Evolutionary conservation across 92 coral and sea anemone species (phyloP), one percentile per base, ranked within the genome.

Genomic region (Zoanthus sansibaricus): DNA sequence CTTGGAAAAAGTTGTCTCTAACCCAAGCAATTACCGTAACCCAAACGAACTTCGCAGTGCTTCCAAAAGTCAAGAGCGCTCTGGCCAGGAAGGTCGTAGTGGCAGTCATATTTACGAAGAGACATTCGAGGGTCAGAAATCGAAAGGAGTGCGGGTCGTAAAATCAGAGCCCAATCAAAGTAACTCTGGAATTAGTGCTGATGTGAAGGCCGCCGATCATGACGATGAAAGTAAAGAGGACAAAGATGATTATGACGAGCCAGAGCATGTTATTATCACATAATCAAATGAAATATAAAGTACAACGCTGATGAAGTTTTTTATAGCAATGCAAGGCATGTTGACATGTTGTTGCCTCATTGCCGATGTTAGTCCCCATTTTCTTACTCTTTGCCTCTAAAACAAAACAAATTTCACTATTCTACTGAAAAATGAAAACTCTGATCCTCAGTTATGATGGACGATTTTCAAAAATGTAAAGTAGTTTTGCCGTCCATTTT

Each of bases 21-120:
- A 51, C 16, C 25, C 30, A 51, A 15, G 82, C 21, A 12, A 25
- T 11, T 31, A 76, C 12, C 17, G 16, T 11, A 4, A 11, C 32
- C 82, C 47, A 46, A 6, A 16, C 17, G 42, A 5, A 37, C 17
- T 44, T 13, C 6, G 42, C 68, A 16, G 0, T 33, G 31, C 47
- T 48, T 4, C 61, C 16, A 75, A 48, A 46, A 16, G 42, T 18
- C 61, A 42, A 48, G 78, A 21, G 16, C 37, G 47, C 47, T 17
- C 47, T 33, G 21, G 25, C 21, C 68, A 12, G 13, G 42, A 16
- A 5, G 67, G 14, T 76, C 46, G 3, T 5, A 31, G 17, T 21
- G n/a, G 0, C 16, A 54, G 30, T 44, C 47, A 76, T 25, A 54
- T 76, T 25, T 76, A 76, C 37, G 82, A 76, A 37, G 82, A 76